phyloP scores from a whole-genome alignment of 2,797 vertebrate genomes.

The Syngnathus acus region DNA sequence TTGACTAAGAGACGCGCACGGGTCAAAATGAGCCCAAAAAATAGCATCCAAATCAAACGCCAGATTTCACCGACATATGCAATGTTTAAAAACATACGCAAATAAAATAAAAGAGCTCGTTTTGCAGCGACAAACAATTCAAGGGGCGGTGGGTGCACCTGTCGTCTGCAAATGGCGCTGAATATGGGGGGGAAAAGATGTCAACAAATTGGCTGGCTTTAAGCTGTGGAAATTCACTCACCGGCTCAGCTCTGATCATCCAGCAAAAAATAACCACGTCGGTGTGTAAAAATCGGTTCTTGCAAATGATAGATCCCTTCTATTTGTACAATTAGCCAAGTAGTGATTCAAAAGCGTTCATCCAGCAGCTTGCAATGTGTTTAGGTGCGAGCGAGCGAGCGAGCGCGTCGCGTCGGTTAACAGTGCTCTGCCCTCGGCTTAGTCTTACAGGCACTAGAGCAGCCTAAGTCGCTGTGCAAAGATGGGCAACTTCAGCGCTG shows the following conservation, averaged over 20 bases:
- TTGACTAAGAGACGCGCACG: not conserved
- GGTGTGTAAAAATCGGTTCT: constrained; percentile 12
- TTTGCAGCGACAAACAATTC: not conserved
- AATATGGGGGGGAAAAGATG: constrained; percentile 47
- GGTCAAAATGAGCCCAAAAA: not conserved
- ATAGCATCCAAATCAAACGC: not conserved
- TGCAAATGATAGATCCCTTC: constrained; percentile 16
- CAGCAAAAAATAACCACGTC: constrained; percentile 15
- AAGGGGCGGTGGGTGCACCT: constrained; percentile 43
- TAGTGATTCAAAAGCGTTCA: constrained; percentile 28
- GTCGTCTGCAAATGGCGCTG: constrained; percentile 73
- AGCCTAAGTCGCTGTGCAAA: too few species aligned
- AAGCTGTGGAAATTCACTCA: constrained; percentile 32
- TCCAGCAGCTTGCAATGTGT: constrained; percentile 45
- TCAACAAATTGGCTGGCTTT: constrained; percentile 3
- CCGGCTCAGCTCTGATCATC: constrained; percentile 39
- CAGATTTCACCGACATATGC: not conserved
- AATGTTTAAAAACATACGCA: not conserved
- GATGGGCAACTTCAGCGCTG: too few species aligned
- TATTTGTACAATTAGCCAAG: constrained; percentile 20
- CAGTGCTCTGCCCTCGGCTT: constrained; percentile 3
- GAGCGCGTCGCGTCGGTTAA: constrained; percentile 10
- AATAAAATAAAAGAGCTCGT: not conserved
- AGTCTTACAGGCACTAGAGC: constrained; percentile 26
- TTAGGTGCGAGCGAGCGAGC: too few species aligned